These are phyloP conservation scores for Albula glossodonta DNA, from an alignment of 2,113 vertebrate species.

Conservation along the genomic window DNA sequence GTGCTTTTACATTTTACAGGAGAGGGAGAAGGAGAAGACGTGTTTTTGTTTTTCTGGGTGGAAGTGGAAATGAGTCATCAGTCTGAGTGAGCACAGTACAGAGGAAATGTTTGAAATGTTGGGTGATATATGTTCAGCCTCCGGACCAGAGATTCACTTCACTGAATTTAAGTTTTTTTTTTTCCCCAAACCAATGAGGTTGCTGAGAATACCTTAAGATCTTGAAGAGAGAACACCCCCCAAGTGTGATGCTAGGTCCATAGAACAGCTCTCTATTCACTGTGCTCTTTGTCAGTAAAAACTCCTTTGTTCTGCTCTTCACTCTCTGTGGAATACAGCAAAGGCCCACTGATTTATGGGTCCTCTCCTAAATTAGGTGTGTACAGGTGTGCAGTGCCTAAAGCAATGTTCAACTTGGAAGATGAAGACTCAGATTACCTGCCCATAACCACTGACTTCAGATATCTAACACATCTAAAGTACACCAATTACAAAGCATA, in stretches of 20 bases:
- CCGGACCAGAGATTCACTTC: too few relatives aligned
- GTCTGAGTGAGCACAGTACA: too few relatives aligned
- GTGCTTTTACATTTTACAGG: background rate
- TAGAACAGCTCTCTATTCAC: background rate
- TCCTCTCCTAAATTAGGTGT: background rate
- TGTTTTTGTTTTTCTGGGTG: background rate
- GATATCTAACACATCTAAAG: background rate
- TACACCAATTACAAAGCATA: background rate
- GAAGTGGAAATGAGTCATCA: too few relatives aligned
- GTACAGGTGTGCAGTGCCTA: constrained; percentile 26
- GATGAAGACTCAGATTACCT: background rate
- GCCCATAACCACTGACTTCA: background rate
- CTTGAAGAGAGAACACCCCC: background rate
- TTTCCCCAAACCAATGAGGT: background rate
- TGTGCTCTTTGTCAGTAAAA: background rate
- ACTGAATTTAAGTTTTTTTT: background rate
- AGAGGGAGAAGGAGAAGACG: background rate
- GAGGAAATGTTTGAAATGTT: too few relatives aligned
- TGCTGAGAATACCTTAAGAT: background rate
- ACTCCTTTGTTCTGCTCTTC: background rate
- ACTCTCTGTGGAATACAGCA: background rate
- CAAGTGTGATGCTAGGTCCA: background rate
- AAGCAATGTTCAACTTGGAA: constrained; percentile 8
- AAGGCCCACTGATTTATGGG: background rate
- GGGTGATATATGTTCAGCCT: too few relatives aligned